Conservation (phyloP, 2,888 invertebrate species). For the Chouioia cunea region DNA sequence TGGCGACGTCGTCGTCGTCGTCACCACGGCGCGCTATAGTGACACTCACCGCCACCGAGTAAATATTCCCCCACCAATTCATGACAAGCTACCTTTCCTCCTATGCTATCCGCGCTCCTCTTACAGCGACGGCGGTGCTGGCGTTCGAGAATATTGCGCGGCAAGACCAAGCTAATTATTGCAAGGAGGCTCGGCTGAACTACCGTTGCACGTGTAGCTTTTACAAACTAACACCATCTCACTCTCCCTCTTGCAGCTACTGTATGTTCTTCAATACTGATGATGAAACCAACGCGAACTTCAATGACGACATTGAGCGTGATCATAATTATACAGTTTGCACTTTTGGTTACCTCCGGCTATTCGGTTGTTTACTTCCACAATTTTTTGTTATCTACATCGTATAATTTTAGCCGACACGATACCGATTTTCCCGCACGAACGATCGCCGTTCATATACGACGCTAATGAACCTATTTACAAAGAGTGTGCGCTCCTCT, state of each 20-base stretch:
- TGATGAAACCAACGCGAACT: too few species aligned
- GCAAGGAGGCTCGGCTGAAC: too few species aligned
- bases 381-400: slow-evolving; percentile 4
- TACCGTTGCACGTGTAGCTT: background rate
- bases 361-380: too few species aligned
- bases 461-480: background rate
- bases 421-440: background rate
- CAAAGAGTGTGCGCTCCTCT: too few species aligned
- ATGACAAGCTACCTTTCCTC: slow-evolving; percentile 6
- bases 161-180: background rate
- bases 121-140: background rate
- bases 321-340: too few species aligned
- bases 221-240: too few species aligned
- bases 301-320: too few species aligned
- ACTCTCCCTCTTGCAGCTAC: too few species aligned
- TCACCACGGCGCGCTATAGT: slow-evolving; percentile 17
- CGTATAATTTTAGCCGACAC: background rate
- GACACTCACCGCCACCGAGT: slow-evolving; percentile 31
- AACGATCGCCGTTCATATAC: background rate
- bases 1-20: slow-evolving; percentile 1
- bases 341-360: too few species aligned
- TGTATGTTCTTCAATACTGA: too few species aligned
- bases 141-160: background rate
- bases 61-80: slow-evolving; percentile 41
- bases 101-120: background rate